phyloP scores from a whole-genome alignment of 2,888 invertebrate genomes.

The Parascotia fuliginaria region DNA sequence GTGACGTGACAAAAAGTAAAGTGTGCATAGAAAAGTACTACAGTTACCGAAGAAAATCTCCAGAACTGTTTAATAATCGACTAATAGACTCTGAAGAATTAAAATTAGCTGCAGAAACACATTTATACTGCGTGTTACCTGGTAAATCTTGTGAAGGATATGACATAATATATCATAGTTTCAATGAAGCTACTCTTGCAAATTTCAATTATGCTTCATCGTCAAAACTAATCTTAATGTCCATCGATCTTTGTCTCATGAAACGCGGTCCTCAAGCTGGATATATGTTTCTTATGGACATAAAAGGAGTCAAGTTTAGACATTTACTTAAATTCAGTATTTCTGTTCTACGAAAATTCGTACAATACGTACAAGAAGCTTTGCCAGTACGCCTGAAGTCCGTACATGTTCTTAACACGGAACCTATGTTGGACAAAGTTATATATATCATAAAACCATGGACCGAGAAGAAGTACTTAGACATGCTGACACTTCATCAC shows the following conservation, averaged over 20 bases:
- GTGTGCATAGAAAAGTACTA: slow-evolving; percentile 88
- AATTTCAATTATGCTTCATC: too few relatives aligned
- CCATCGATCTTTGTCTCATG: slow-evolving; percentile 53
- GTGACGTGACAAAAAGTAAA: slow-evolving; percentile 85
- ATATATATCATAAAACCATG: slow-evolving; percentile 62
- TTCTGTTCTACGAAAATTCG: slow-evolving; percentile 72
- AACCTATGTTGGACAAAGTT: slow-evolving; percentile 5
- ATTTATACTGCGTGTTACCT: slow-evolving; percentile 34
- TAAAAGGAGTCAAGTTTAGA: slow-evolving; percentile 75
- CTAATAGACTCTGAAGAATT: slow-evolving; percentile 81
- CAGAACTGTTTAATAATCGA: slow-evolving; percentile 88
- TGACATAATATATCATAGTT: slow-evolving; percentile 4
- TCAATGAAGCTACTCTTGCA: too few relatives aligned
- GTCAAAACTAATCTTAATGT: slow-evolving; percentile 10
- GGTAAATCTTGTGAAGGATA: slow-evolving; percentile 4
- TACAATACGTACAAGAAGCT: slow-evolving; percentile 85
- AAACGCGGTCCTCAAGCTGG: slow-evolving; percentile 80
- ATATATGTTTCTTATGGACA: slow-evolving; percentile 83
- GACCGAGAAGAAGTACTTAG: slow-evolving; percentile 61
- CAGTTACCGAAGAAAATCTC: slow-evolving; percentile 82
- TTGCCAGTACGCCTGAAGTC: slow-evolving; percentile 82
- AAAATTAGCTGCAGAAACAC: slow-evolving; percentile 70
- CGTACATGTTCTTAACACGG: slow-evolving; percentile 82
- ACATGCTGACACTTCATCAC: slow-evolving; percentile 71
- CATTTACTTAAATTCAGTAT: slow-evolving; percentile 76